These are phyloP conservation scores for Malthinus flaveolus DNA, from an alignment of 2,888 invertebrate genomes.

Conservation along the genomic window DNA sequence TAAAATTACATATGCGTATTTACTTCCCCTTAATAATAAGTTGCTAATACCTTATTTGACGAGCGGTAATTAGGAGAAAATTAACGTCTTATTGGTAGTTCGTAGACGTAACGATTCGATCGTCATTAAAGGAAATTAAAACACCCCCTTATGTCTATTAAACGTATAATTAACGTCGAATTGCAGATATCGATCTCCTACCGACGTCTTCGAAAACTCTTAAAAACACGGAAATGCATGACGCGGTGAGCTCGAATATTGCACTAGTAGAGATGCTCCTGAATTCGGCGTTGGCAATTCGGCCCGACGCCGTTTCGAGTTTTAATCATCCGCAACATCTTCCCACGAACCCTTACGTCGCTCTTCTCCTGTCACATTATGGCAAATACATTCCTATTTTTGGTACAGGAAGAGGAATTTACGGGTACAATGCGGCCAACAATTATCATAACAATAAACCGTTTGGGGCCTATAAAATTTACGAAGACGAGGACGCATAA, in stretches of 20 bases:
- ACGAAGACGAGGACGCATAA: slow-evolving; percentile 45
- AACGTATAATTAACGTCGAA: too few relatives aligned
- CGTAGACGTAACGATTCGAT: too few relatives aligned
- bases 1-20: too few relatives aligned
- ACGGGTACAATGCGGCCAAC: slow-evolving; percentile 66
- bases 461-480: slow-evolving; percentile 64
- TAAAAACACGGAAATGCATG: slow-evolving; percentile 5
- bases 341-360: slow-evolving; percentile 62
- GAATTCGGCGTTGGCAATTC: slow-evolving; percentile 41
- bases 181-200: background rate
- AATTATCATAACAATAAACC: slow-evolving; percentile 69
- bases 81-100: background rate
- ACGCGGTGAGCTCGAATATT: slow-evolving; percentile 38
- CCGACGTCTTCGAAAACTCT: background rate
- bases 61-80: slow-evolving; percentile 9
- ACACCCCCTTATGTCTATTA: too few relatives aligned
- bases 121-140: too few relatives aligned
- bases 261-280: slow-evolving; percentile 45
- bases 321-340: slow-evolving; percentile 62
- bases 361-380: slow-evolving; percentile 66
- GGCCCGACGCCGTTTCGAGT: slow-evolving; percentile 42
- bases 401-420: slow-evolving; percentile 56
- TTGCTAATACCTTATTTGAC: background rate
- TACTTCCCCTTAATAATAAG: too few relatives aligned
- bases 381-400: slow-evolving; percentile 60